A percentile compares a stretch with the other conserved stretches of the same genome.
Evolutionary conservation across 2,113 vertebrate species (phyloP).

Genomic region (Pogona vitticeps): DNA sequence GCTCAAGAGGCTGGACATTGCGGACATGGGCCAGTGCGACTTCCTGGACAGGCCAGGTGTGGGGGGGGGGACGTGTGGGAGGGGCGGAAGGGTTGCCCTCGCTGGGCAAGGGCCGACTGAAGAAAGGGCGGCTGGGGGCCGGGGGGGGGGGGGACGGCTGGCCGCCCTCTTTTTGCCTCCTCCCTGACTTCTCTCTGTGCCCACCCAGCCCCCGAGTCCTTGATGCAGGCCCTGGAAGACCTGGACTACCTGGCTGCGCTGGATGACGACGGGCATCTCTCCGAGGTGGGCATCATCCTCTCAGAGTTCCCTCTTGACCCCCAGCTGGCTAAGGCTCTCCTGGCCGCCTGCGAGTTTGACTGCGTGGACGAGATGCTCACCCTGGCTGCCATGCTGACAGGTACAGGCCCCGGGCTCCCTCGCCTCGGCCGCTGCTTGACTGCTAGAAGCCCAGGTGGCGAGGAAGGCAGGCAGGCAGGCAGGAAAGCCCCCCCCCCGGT

Average conservation of each 20-base stretch:
- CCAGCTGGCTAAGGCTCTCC: constrained; percentile 85
- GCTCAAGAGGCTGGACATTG: constrained; percentile 87
- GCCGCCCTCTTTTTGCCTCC: no score
- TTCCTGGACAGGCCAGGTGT: constrained; percentile 87
- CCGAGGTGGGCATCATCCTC: constrained; percentile 88
- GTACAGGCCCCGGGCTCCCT: constrained; percentile 52
- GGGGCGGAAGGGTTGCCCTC: fast-evolving
- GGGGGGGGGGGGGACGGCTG: not conserved
- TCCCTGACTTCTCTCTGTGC: not conserved
- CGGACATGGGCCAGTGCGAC: constrained; percentile 85
- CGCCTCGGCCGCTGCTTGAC: no score
- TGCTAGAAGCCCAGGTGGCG: no score
- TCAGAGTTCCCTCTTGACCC: constrained; percentile 87
- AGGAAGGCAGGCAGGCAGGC: no score
- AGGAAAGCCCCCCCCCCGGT: no score
- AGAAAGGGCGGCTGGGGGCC: no score
- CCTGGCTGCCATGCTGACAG: constrained; percentile 87
- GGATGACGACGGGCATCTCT: constrained; percentile 85
- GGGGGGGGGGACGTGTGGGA: not conserved
- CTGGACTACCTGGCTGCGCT: constrained; percentile 88
- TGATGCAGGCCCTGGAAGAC: constrained; percentile 91
- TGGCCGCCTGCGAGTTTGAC: constrained; percentile 87
- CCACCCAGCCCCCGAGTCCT: constrained; percentile 80
- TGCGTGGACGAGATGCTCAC: constrained; percentile 90
- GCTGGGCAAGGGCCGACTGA: no score